Conservation (phyloP, 37 sponge, comb jelly and placozoan genomes). For the Beroe forskalii region DNA sequence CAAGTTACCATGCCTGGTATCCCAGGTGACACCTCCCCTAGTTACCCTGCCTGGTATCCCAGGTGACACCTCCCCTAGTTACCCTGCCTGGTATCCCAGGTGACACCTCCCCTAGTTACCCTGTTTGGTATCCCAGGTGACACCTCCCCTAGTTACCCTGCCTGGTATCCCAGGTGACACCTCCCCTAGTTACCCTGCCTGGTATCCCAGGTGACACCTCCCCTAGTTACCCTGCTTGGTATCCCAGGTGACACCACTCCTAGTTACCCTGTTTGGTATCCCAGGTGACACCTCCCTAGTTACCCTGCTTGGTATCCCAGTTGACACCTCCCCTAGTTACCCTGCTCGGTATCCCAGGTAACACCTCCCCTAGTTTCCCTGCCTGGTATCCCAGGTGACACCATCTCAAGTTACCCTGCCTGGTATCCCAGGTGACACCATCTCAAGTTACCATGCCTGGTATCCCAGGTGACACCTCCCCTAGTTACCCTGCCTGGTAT, state of each 20-base stretch:
- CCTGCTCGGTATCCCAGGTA: constrained; percentile 72
- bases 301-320: too few species aligned
- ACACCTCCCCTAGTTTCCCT: too few species aligned
- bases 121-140: constrained; percentile 73
- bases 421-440: constrained; percentile 70
- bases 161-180: constrained; percentile 86
- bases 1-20: too few species aligned
- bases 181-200: constrained; percentile 75
- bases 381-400: constrained; percentile 82
- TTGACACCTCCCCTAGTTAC: constrained; percentile 84
- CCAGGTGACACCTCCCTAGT: constrained; percentile 71
- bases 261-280: constrained; percentile 75
- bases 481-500: constrained; percentile 76
- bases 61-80: constrained; percentile 69
- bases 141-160: too few species aligned
- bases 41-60: constrained; percentile 75
- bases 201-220: constrained; percentile 72
- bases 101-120: constrained; percentile 83
- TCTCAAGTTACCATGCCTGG: too few species aligned
- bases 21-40: constrained; percentile 82
- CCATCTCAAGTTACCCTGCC: constrained; percentile 78
- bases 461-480: constrained; percentile 83
- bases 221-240: too few species aligned
- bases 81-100: too few species aligned
- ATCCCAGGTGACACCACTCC: constrained; percentile 82